Percentiles rank a stretch among this genome's conserved stretches.
phyloP scores from a whole-genome alignment of 2,113 vertebrate genomes.

The Pseudopipra pipra region DNA sequence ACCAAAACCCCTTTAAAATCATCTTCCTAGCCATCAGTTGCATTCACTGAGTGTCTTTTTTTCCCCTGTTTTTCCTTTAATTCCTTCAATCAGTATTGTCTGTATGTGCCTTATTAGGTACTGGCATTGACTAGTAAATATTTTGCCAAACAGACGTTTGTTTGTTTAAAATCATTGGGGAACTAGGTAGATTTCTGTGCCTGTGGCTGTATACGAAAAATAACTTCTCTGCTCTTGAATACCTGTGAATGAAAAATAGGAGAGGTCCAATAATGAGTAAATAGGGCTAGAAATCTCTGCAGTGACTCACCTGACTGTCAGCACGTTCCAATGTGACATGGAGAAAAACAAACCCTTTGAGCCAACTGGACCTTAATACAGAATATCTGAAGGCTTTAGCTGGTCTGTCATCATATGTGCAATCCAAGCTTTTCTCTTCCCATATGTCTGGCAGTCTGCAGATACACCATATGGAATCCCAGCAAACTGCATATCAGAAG shows the following conservation, averaged over 20 bases:
- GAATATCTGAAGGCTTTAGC: constrained; percentile 48
- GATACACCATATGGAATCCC: constrained; percentile 77
- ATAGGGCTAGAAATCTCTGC: not conserved
- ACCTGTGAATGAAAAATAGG: not conserved
- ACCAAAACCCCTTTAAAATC: not conserved
- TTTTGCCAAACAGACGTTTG: constrained; percentile 41
- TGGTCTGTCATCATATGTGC: not conserved
- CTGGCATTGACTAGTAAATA: not conserved
- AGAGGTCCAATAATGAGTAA: not conserved
- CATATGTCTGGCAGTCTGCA: constrained; percentile 71
- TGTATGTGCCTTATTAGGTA: not conserved
- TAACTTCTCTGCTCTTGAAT: not conserved
- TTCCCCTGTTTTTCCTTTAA: not conserved
- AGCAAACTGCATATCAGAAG: constrained; percentile 31
- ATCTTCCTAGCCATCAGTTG: not conserved
- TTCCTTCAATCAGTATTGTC: not conserved
- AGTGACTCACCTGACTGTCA: not conserved
- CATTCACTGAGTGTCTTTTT: not conserved
- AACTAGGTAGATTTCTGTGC: not conserved
- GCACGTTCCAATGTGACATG: not conserved
- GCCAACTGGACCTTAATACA: constrained; percentile 39
- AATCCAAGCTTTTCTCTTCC: constrained; percentile 41
- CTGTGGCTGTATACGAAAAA: not conserved
- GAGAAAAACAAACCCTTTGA: constrained; percentile 21
- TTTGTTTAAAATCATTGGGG: not conserved